Base-by-base conservation (phyloP, 1,140 invertebrate species). In the Pseudomyrmex gracilis region DNA sequence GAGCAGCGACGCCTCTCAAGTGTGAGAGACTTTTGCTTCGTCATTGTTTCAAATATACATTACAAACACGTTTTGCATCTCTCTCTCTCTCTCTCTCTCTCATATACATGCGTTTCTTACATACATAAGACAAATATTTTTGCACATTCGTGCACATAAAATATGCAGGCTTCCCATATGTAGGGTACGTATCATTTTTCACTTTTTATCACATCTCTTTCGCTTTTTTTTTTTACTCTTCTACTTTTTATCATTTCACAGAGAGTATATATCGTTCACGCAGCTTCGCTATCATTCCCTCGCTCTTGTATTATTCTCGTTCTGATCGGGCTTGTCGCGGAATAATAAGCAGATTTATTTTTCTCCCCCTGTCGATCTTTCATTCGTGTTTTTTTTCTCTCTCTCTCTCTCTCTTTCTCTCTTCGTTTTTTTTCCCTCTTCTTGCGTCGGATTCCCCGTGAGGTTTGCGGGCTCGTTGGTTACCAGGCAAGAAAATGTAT, bases 311-410 rank as follows among this genome's bases (percentile, higher is more conserved):
- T 67, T 77, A 57, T 77, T 15, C 49, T 57, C 58, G 20, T 70
- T 70, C 45, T 47, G 66, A 49, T 70, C 15, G 15, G 43, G 45
- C 10, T 34, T 58, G 66, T 58, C n/a, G 8, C 76, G 13, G 45
- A 80, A 80, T 80, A 80, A 80, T 70, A 71, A 80, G 60, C 43
- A 70, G 53, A 80, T 70, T 58, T 71, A 78, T 78, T 58, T 58
- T 70, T 70, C 57, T 63, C 70, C 61, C 5, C 13, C 13, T 64
- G 22, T 55, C 47, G 9, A 49, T 3, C 0, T 64, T 45, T 63
- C 51, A 55, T 68, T 68, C 17, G 49, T 45, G 13, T 1, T 9
- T 17, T 22, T 15, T 45, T 10, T 53, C n/a, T 55, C 13, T 73
- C 0, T 45, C n/a, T 51, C n/a, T 60, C 9, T 24, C 12, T 10